These are phyloP conservation scores for Drosophila peninsularis DNA, from an alignment of 2,888 invertebrate genomes.

Conservation along the genomic window DNA sequence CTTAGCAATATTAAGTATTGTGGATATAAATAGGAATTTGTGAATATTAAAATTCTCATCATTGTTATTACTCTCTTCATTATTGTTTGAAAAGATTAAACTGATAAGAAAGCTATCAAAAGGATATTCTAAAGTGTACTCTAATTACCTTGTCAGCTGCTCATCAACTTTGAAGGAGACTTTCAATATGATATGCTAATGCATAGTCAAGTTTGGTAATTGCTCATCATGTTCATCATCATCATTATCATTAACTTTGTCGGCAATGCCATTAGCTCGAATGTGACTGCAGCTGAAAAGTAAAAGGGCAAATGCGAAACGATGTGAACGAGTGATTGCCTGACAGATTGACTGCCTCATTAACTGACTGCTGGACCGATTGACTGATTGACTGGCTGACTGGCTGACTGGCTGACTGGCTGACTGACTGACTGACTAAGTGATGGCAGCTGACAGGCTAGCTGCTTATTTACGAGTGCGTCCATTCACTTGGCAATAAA, in stretches of 20 bases:
- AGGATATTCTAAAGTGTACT: background rate
- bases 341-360: background rate
- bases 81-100: background rate
- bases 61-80: background rate
- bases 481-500: constrained; percentile 49
- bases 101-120: background rate
- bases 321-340: constrained; percentile 2
- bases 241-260: constrained; percentile 7
- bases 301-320: constrained; percentile 29
- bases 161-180: background rate
- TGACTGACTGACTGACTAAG: constrained; percentile 1
- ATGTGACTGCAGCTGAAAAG: constrained; percentile 12
- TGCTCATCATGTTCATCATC: background rate
- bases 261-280: constrained; percentile 6
- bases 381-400: background rate
- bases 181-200: background rate
- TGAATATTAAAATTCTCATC: too few relatives aligned
- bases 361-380: background rate
- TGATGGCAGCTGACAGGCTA: constrained; percentile 1
- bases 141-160: background rate
- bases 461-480: constrained; percentile 36
- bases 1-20: background rate
- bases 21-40: too few relatives aligned
- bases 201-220: background rate
- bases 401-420: background rate